These are phyloP conservation scores for Palythoa grandiflora DNA, from an alignment of 92 coral and sea anemone species.

Conservation along the genomic window DNA sequence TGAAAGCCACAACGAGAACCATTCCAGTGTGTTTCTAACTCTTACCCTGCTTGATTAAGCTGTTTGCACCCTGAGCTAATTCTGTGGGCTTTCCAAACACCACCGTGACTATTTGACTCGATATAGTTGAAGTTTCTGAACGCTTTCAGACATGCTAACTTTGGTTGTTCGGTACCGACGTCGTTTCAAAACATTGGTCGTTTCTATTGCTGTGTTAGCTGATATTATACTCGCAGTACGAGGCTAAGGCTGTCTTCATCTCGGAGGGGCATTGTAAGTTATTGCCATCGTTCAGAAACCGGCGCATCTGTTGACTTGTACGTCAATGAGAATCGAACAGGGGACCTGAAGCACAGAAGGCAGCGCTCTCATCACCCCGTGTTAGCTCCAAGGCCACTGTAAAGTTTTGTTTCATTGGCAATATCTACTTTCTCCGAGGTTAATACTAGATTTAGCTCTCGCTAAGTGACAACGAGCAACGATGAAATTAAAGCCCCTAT, in stretches of 20 bases:
- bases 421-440: no score
- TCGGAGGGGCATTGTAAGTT: conserved; percentile 3
- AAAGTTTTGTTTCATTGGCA: no score
- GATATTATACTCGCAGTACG: conserved; percentile 13
- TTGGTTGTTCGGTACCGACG: neutral
- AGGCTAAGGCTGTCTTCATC: conserved; percentile 30
- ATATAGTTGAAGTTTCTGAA: neutral
- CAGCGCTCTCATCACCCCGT: no score
- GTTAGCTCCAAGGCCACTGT: no score
- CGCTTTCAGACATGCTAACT: conserved; percentile 2
- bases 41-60: conserved; percentile 9
- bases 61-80: conserved; percentile 50
- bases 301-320: neutral
- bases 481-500: no score
- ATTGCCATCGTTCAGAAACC: conserved; percentile 38
- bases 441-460: no score
- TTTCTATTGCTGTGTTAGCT: neutral
- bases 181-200: neutral
- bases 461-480: no score
- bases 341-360: no score
- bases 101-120: neutral
- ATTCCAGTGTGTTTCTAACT: conserved; percentile 26
- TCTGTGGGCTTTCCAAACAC: conserved; percentile 53
- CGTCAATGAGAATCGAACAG: no score
- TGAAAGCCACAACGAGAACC: conserved; percentile 17